phyloP scores from a whole-genome alignment of 2,113 vertebrate genomes.

The Thryonomys swinderianus region DNA sequence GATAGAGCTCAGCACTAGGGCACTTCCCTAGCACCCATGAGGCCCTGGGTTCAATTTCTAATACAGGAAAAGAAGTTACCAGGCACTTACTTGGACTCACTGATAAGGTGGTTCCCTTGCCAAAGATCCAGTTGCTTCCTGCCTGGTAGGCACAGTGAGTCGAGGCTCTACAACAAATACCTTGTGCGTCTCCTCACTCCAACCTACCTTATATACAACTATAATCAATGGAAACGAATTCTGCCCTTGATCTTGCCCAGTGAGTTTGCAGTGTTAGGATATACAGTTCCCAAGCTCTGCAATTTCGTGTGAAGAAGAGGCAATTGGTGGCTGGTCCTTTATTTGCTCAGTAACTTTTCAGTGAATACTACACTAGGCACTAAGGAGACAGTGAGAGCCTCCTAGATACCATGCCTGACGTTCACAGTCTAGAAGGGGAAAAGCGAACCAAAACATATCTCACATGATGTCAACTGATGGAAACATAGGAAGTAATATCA shows the following conservation, averaged over 20 bases:
- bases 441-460: not conserved
- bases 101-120: constrained; percentile 71
- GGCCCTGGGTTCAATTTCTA: not conserved
- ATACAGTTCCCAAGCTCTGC: not conserved
- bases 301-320: not conserved
- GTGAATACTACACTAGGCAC: not conserved
- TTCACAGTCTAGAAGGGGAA: not conserved
- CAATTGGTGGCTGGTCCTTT: not conserved
- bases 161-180: constrained; percentile 63
- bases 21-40: not conserved
- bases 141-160: constrained; percentile 73
- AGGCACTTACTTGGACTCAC: constrained; percentile 77
- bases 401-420: not conserved
- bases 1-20: not conserved
- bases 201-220: not conserved
- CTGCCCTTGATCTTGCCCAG: not conserved
- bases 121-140: constrained; percentile 58
- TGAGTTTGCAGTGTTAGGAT: constrained; percentile 1
- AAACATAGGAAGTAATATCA: not conserved
- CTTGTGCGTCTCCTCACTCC: not conserved
- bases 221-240: not conserved
- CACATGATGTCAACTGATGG: not conserved
- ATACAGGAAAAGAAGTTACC: not conserved
- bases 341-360: not conserved
- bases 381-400: not conserved